Evolutionary conservation across 2,113 vertebrate genomes (phyloP).

Genomic region (Scolopax mira): DNA sequence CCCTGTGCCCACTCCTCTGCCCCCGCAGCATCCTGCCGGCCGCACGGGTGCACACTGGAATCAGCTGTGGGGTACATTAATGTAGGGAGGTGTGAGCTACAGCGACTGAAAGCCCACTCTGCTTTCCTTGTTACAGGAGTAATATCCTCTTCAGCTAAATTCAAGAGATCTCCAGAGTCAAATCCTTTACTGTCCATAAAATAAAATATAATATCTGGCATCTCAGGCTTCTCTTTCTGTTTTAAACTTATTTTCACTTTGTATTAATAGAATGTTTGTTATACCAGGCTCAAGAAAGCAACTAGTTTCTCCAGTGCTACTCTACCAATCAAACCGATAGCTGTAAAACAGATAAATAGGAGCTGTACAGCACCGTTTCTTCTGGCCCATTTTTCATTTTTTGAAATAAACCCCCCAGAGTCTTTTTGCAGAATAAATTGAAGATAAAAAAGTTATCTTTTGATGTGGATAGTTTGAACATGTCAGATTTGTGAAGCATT

Average conservation of each 20-base stretch:
- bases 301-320: constrained; percentile 56
- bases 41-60: background rate
- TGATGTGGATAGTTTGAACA: constrained; percentile 70
- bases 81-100: accelerated
- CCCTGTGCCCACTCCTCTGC: background rate
- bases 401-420: constrained; percentile 74
- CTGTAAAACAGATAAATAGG: constrained; percentile 78
- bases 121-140: background rate
- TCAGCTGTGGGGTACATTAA: background rate
- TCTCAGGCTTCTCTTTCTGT: constrained; percentile 45
- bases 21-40: background rate
- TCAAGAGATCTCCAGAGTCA: background rate
- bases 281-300: constrained; percentile 30
- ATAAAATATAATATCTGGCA: constrained; percentile 24
- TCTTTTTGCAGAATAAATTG: constrained; percentile 76
- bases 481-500: constrained; percentile 71
- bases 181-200: background rate
- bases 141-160: background rate
- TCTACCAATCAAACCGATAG: constrained; percentile 67
- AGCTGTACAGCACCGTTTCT: constrained; percentile 48
- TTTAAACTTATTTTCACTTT: constrained; percentile 60
- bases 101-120: background rate
- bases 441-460: constrained; percentile 73
- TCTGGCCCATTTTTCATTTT: constrained; percentile 76
- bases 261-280: constrained; percentile 51